Percentiles rank a stretch among this genome's conserved stretches.
Conservation (phyloP, 2,113 vertebrate species). For the Haliaeetus leucogaster region DNA sequence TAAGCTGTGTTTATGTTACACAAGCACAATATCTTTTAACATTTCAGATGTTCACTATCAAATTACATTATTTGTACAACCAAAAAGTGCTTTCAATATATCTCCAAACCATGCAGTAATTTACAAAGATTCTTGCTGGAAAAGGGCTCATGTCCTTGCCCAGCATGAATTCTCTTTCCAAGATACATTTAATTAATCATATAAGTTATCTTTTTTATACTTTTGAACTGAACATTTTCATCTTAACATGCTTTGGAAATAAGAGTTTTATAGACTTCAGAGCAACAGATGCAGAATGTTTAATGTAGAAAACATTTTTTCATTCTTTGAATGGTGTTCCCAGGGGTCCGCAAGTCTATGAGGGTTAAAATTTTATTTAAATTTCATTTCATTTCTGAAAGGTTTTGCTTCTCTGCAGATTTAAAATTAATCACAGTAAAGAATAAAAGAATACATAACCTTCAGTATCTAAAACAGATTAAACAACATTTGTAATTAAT, state of each 20-base stretch:
- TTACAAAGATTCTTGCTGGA: background rate
- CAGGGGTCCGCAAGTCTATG: background rate
- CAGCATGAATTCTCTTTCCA: background rate
- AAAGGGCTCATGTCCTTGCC: background rate
- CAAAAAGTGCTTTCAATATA: background rate
- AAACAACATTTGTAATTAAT: conserved; percentile 67
- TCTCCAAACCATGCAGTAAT: background rate
- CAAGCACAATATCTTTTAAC: background rate
- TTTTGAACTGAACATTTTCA: background rate
- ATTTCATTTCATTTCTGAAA: conserved; percentile 64
- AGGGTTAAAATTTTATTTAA: conserved; percentile 53
- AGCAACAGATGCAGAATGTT: background rate
- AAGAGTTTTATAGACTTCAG: background rate
- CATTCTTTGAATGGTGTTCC: background rate
- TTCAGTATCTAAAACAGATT: conserved; percentile 62
- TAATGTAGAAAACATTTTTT: background rate
- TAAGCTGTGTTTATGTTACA: background rate
- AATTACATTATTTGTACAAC: background rate
- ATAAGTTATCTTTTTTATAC: background rate
- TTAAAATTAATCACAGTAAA: conserved; percentile 48
- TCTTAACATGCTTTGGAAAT: background rate
- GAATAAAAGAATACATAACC: conserved; percentile 53
- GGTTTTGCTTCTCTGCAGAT: conserved; percentile 4
- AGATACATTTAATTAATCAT: conserved; percentile 21
- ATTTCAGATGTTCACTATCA: background rate